phyloP scores from a whole-genome alignment of 2,797 vertebrate genomes.

The Sebastes nivosus region DNA sequence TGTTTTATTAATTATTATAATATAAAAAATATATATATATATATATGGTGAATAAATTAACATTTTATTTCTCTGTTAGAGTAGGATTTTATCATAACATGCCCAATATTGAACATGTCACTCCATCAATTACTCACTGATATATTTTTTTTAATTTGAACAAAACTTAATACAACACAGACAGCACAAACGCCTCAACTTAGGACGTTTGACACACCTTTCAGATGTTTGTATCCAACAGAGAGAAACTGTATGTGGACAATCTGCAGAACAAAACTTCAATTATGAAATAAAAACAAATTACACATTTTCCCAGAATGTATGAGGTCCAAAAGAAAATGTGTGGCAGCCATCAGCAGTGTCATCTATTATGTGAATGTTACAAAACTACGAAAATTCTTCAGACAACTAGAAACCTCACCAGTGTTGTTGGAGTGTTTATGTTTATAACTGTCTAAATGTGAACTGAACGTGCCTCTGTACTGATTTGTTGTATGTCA shows the following conservation, averaged over 20 bases:
- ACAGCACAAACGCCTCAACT: neutral
- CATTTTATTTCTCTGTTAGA: neutral
- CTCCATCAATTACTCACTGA: neutral
- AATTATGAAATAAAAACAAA: neutral
- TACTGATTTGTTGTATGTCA: slow-evolving; percentile 50
- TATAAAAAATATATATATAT: too few species aligned
- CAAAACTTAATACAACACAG: neutral
- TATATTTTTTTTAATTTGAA: neutral
- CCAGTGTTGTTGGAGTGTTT: slow-evolving; percentile 17
- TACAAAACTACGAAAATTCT: neutral
- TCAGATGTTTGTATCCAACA: neutral
- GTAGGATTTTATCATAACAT: neutral
- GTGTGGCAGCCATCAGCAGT: neutral
- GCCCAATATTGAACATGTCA: neutral
- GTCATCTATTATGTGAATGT: slow-evolving; percentile 24
- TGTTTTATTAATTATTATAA: neutral
- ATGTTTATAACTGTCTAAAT: slow-evolving; percentile 38
- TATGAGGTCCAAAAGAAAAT: neutral
- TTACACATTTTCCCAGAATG: neutral
- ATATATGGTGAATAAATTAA: too few species aligned
- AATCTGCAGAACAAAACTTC: neutral
- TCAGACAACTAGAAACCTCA: slow-evolving; percentile 24
- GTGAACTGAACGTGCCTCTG: slow-evolving; percentile 60
- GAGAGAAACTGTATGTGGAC: neutral
- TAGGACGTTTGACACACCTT: neutral